Conservation (phyloP, 1,140 invertebrate species). For the Penaeus japonicus region DNA sequence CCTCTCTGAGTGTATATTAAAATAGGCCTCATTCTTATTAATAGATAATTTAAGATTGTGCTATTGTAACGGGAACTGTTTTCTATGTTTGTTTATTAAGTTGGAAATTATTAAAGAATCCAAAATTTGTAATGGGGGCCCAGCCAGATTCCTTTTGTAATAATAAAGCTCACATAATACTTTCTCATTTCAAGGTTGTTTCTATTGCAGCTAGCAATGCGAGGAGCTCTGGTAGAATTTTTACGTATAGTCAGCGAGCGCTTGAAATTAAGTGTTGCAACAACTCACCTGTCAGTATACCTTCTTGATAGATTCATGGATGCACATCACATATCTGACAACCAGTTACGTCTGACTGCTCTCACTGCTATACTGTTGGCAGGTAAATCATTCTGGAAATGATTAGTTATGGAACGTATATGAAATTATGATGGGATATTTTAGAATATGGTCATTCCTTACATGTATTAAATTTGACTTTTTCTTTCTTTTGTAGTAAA, state of each 20-base stretch:
- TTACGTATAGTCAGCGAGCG: slow-evolving; percentile 39
- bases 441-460: neutral
- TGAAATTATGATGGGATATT: neutral
- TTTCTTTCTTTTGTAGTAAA: too few species aligned
- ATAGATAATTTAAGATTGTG: too few species aligned
- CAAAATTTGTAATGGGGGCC: too few species aligned
- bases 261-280: slow-evolving; percentile 43
- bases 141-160: too few species aligned
- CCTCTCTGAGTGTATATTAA: too few species aligned
- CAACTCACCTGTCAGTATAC: slow-evolving; percentile 47
- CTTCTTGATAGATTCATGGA: slow-evolving; percentile 57
- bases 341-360: slow-evolving; percentile 36
- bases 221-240: slow-evolving; percentile 42
- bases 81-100: too few species aligned
- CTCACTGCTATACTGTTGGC: slow-evolving; percentile 47
- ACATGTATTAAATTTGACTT: too few species aligned
- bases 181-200: neutral
- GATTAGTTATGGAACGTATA: neutral
- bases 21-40: too few species aligned
- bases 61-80: too few species aligned
- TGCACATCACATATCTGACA: slow-evolving; percentile 28
- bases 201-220: slow-evolving; percentile 38
- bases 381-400: slow-evolving; percentile 29
- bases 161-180: neutral
- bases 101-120: too few species aligned